phyloP scores from a whole-genome alignment of 2,888 invertebrate species.

The Byasa hedistus region DNA sequence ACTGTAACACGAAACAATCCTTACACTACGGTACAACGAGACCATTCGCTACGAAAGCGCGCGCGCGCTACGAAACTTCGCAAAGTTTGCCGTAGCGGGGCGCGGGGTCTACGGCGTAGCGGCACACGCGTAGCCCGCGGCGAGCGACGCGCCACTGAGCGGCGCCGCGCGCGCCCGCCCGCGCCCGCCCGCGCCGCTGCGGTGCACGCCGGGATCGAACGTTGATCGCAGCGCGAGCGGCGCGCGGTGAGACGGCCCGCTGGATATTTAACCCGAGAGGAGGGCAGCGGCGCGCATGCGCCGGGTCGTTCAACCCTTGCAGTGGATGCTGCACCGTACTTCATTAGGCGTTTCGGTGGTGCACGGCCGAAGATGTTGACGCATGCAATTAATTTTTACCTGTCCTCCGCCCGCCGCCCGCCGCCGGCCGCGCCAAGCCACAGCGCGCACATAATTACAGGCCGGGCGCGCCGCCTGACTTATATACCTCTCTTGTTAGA shows the following conservation, averaged over 20 bases:
- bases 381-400: constrained; percentile 27
- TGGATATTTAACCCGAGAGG: constrained; percentile 61
- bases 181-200: constrained; percentile 61
- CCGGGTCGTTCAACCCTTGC: constrained; percentile 67
- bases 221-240: constrained; percentile 72
- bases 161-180: constrained; percentile 37
- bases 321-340: constrained; percentile 59
- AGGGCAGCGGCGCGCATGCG: constrained; percentile 59
- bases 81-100: constrained; percentile 56
- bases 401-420: not conserved
- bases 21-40: constrained; percentile 23
- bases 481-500: too few species aligned
- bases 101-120: constrained; percentile 12
- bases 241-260: constrained; percentile 67
- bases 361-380: constrained; percentile 25
- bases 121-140: constrained; percentile 51
- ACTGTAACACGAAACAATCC: constrained; percentile 8
- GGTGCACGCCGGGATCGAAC: constrained; percentile 77
- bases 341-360: constrained; percentile 43
- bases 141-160: constrained; percentile 57
- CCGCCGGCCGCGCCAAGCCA: not conserved
- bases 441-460: not conserved
- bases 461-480: not conserved
- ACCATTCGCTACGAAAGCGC: constrained; percentile 23
- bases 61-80: constrained; percentile 45